Base-by-base conservation (phyloP, 1,140 invertebrate genomes). In the Orchesella cincta region DNA sequence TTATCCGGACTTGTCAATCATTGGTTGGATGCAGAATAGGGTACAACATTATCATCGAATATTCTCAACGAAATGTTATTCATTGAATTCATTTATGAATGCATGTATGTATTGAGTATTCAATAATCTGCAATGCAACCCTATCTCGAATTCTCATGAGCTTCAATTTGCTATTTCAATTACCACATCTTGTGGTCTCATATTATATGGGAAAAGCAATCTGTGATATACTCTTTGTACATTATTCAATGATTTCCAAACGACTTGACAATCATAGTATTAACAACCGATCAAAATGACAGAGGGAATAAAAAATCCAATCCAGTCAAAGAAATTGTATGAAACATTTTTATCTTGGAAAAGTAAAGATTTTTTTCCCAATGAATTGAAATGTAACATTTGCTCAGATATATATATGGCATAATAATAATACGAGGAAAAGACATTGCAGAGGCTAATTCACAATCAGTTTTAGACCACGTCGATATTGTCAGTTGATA, bases 211-310 rank as follows among this genome's bases (percentile, higher is more conserved):
- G 8, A 8, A 12, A 46, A 8, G 20, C 39, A 46, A 20, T 46
- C 20, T 46, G 8, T 12, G 8, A 12, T 46, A 46, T 8, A 20
- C 20, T 20, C 39, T 46, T 46, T 46, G 39, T 46, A 46, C 39
- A 46, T 46, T 8, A 18, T 46, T 46, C 39, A 57, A 57, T 23
- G 23, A 67, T 67, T 67, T 67, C 62, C 62, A 67, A 67, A 31
- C 62, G 62, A 67, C 62, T 67, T 67, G 23, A 33, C 62, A 67
- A 67, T 67, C 62, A 31, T 5, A 31, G 62, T 67, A 67, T 67
- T 67, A 67, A 67, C 62, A 67, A 67, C 62, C 62, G 8, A 67
- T 67, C 62, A 67, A 67, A 8, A 33, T 67, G 62, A 67, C 62
- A 67, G 62, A 23, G 26, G 29, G 23, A 31, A 67, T 31, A 31